Conservation (phyloP, 2,888 invertebrate species). For the Acronicta alni region DNA sequence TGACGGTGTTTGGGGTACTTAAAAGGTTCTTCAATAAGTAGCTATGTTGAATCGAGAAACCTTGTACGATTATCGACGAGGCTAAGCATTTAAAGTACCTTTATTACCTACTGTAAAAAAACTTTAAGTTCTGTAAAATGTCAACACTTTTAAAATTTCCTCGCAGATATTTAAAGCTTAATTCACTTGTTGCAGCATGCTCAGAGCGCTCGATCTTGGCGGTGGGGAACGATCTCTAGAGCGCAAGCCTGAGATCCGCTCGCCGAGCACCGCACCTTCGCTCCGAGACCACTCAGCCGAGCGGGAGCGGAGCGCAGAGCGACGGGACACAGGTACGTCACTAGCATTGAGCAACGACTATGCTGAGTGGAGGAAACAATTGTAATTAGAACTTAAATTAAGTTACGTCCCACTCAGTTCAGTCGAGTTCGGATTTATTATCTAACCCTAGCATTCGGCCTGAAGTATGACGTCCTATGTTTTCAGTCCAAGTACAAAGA, state of each 20-base stretch:
- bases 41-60: background rate
- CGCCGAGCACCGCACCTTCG: conserved; percentile 74
- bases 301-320: conserved; percentile 78
- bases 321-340: conserved; percentile 83
- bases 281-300: conserved; percentile 76
- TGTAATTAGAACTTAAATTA: too few species aligned
- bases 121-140: too few species aligned
- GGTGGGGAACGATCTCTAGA: conserved; percentile 73
- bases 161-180: conserved; percentile 3
- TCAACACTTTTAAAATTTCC: too few species aligned
- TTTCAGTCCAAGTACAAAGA: background rate
- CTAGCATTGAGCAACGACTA: conserved; percentile 32
- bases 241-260: conserved; percentile 87
- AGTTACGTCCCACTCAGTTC: conserved; percentile 12
- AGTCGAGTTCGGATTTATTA: conserved; percentile 28
- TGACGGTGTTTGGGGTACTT: conserved; percentile 33
- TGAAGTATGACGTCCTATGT: conserved; percentile 26
- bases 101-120: too few species aligned
- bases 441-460: conserved; percentile 30
- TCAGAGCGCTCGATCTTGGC: conserved; percentile 93
- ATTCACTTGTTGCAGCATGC: conserved; percentile 89
- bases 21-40: too few species aligned
- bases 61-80: too few species aligned
- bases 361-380: conserved; percentile 14
- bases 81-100: too few species aligned